Conservation (phyloP, 2,888 invertebrate genomes). For the Chalcis sispes region DNA sequence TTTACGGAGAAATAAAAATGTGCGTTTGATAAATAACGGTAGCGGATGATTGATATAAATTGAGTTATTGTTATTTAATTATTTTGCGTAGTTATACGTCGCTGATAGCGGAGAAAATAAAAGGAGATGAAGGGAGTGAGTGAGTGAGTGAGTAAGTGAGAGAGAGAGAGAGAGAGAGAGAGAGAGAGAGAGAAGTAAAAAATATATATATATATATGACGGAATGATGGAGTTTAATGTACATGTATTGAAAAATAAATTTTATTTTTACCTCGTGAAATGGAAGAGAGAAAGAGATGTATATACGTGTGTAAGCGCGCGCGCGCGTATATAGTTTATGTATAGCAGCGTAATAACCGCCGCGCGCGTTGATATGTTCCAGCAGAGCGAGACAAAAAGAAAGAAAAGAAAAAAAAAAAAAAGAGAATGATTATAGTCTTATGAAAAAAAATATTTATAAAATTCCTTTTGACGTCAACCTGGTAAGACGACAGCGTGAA, state of each 20-base stretch:
- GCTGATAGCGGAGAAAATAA: background rate
- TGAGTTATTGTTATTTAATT: conserved; percentile 15
- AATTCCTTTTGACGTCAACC: background rate
- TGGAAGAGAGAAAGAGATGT: background rate
- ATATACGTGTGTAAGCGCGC: no score
- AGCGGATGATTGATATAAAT: conserved; percentile 13
- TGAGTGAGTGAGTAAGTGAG: no score
- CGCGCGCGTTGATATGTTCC: no score
- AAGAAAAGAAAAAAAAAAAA: background rate
- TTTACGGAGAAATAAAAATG: background rate
- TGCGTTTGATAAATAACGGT: conserved; percentile 12
- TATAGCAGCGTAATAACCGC: background rate
- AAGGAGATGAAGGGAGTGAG: no score
- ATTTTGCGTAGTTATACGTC: background rate
- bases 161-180: no score
- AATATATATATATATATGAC: no score
- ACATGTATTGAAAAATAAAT: background rate
- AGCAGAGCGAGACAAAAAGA: background rate
- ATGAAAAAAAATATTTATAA: background rate
- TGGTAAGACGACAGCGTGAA: no score
- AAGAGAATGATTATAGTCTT: background rate
- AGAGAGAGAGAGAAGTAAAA: no score
- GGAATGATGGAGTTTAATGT: no score
- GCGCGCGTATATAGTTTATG: background rate
- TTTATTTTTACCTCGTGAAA: background rate